Evolutionary conservation across 2,113 vertebrate species (phyloP).

Genomic region (Panthera leo): DNA sequence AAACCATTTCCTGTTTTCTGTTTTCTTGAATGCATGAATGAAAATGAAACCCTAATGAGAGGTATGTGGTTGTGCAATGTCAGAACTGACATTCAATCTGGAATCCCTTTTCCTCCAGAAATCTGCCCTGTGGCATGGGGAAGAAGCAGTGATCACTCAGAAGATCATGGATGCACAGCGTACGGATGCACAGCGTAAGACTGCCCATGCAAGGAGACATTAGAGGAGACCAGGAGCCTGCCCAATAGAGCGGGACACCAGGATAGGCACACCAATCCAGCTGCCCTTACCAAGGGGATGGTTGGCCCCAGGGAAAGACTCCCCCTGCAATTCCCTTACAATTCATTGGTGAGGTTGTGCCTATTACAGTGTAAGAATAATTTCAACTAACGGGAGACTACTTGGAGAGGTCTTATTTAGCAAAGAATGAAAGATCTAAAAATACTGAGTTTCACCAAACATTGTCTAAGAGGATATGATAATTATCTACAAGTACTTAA

Average conservation of each 20-base stretch:
- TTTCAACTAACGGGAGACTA: not conserved
- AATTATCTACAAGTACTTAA: not conserved
- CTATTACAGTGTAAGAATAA: not conserved
- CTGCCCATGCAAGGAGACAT: not conserved
- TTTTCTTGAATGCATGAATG: not conserved
- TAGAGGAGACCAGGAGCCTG: not conserved
- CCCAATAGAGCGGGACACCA: not conserved
- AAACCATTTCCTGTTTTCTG: not conserved
- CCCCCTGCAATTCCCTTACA: no score
- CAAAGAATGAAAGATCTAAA: not conserved
- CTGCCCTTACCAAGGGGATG: not conserved
- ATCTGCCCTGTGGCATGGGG: not conserved
- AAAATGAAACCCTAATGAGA: not conserved
- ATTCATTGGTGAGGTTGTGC: not conserved
- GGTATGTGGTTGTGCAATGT: not conserved
- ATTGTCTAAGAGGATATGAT: not conserved
- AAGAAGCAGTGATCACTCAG: not conserved
- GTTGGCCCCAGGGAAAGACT: not conserved
- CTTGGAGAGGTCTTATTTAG: not conserved
- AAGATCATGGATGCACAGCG: not conserved
- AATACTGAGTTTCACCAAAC: not conserved
- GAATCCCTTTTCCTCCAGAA: not conserved
- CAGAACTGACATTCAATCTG: not conserved
- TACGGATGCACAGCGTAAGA: not conserved
- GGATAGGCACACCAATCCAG: not conserved